Percentiles rank a stretch among this genome's conserved stretches.
Conservation (phyloP, 2,888 invertebrate species). For the Chouioia cunea region DNA sequence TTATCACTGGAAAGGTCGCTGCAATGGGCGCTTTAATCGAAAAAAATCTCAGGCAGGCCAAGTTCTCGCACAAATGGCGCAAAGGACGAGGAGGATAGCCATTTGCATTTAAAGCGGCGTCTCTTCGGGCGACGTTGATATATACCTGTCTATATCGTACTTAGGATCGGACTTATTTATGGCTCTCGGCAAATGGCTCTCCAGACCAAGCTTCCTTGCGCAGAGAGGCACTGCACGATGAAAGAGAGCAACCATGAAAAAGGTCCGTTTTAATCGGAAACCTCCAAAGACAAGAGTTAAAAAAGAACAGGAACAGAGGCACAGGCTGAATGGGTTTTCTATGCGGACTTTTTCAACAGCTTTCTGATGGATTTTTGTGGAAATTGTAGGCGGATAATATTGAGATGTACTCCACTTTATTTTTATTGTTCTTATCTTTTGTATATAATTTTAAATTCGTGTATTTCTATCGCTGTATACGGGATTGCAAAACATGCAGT, state of each 20-base stretch:
- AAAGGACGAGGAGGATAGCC: slow-evolving; percentile 14
- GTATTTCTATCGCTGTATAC: too few species aligned
- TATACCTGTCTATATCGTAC: slow-evolving; percentile 61
- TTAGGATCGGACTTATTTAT: slow-evolving; percentile 57
- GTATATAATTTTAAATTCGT: too few species aligned
- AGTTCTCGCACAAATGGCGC: background rate
- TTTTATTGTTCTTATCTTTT: too few species aligned
- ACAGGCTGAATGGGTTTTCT: too few species aligned
- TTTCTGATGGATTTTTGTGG: too few species aligned
- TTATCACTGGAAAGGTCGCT: slow-evolving; percentile 12
- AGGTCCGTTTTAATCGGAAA: slow-evolving; percentile 27
- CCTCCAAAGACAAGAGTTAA: background rate
- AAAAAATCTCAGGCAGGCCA: slow-evolving; percentile 24
- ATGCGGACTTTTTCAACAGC: too few species aligned
- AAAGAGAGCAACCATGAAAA: background rate
- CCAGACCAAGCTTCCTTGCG: too few species aligned
- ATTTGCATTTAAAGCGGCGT: slow-evolving; percentile 62
- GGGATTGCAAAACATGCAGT: too few species aligned
- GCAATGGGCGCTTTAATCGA: slow-evolving; percentile 26
- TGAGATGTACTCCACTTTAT: too few species aligned
- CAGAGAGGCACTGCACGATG: too few species aligned
- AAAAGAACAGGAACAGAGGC: background rate
- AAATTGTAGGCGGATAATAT: too few species aligned
- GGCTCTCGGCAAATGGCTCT: slow-evolving; percentile 31
- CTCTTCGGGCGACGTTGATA: slow-evolving; percentile 58